These are phyloP conservation scores for Tetrao urogallus DNA, from an alignment of 2,113 vertebrate species.

Conservation along the genomic window DNA sequence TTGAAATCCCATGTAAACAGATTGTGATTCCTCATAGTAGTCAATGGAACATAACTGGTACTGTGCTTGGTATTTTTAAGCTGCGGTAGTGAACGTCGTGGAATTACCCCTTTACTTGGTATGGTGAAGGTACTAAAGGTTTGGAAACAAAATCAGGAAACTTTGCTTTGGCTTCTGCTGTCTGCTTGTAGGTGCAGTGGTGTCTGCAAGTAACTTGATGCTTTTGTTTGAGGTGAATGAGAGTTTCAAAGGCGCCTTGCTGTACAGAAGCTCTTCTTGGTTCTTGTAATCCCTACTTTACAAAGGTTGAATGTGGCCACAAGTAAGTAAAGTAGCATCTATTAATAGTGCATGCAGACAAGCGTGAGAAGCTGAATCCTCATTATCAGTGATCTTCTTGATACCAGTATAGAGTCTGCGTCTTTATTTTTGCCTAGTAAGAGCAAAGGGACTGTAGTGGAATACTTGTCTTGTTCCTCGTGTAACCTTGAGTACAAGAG, in stretches of 20 bases:
- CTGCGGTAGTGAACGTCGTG: neutral
- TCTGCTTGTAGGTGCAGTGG: neutral
- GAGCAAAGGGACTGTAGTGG: slow-evolving; percentile 30
- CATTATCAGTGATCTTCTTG: slow-evolving; percentile 28
- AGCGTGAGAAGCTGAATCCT: slow-evolving; percentile 19
- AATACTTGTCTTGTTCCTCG: neutral
- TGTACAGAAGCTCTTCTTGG: slow-evolving; percentile 40
- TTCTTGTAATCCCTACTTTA: neutral
- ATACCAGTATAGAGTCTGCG: neutral
- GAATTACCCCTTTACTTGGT: neutral
- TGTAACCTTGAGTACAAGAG: slow-evolving; percentile 17
- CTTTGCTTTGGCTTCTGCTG: neutral
- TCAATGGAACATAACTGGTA: neutral
- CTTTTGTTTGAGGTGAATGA: neutral
- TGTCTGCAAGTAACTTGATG: neutral
- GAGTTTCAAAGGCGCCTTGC: neutral
- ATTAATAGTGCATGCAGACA: slow-evolving; percentile 35
- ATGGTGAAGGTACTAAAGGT: neutral
- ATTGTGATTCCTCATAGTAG: neutral
- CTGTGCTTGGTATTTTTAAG: neutral
- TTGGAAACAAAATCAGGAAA: neutral
- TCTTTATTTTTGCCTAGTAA: slow-evolving; percentile 38
- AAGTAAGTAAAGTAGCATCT: slow-evolving; percentile 48
- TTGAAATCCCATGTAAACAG: neutral
- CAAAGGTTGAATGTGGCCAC: neutral